Conservation (phyloP, 2,888 invertebrate genomes). For the Chromoteleia sp. region DNA sequence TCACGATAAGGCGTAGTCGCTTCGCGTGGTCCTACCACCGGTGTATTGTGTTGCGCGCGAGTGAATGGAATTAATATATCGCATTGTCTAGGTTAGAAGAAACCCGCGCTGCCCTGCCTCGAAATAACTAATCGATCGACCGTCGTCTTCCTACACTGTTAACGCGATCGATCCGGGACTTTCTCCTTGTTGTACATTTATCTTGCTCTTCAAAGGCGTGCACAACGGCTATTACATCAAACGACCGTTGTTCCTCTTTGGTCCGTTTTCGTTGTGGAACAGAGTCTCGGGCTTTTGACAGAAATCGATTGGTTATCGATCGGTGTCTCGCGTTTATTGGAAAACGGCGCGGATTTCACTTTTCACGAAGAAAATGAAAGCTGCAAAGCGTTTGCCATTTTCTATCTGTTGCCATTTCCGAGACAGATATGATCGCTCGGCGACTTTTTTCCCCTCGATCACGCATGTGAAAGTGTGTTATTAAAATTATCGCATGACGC, state of each 20-base stretch:
- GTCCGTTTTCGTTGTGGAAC: constrained; percentile 15
- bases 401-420: background rate
- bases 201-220: constrained; percentile 57
- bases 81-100: constrained; percentile 66
- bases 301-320: constrained; percentile 44
- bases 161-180: constrained; percentile 66
- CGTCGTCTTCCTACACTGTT: constrained; percentile 68
- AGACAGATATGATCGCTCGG: constrained; percentile 29
- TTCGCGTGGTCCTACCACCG: constrained; percentile 50
- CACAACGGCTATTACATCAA: constrained; percentile 48
- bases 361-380: constrained; percentile 61
- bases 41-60: constrained; percentile 47
- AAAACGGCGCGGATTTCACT: constrained; percentile 50
- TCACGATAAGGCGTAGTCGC: constrained; percentile 61
- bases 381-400: constrained; percentile 1
- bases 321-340: constrained; percentile 23
- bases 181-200: constrained; percentile 65
- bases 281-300: constrained; percentile 39
- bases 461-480: constrained; percentile 66
- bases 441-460: constrained; percentile 1
- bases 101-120: constrained; percentile 49
- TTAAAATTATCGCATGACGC: constrained; percentile 62
- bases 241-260: constrained; percentile 26
- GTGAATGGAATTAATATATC: constrained; percentile 69
- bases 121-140: constrained; percentile 65